Percentiles rank a stretch among this genome's conserved stretches.
Conservation (phyloP, 2,888 invertebrate genomes). For the Sepiola atlantica region DNA sequence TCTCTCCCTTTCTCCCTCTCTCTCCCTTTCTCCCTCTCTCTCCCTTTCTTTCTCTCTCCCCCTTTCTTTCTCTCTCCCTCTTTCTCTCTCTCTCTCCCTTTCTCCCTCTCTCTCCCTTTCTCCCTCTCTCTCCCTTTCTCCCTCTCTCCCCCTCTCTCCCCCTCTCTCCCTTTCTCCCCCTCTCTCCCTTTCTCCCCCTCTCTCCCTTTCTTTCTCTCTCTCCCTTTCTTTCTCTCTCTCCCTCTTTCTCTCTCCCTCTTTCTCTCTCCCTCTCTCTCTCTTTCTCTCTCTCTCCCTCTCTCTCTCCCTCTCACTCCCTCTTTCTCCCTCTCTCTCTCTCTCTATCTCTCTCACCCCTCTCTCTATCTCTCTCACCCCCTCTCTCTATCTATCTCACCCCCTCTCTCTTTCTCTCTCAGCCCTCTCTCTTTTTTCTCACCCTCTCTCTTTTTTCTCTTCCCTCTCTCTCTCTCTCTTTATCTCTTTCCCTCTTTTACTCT, state of each 20-base stretch:
- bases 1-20: neutral
- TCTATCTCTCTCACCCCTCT: neutral
- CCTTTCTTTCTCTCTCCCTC: too few relatives aligned
- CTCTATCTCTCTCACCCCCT: neutral
- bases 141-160: neutral
- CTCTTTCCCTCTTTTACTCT: neutral
- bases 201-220: neutral
- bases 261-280: neutral
- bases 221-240: neutral
- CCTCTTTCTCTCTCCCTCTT: neutral
- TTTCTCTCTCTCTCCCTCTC: neutral
- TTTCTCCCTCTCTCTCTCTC: neutral
- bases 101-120: neutral
- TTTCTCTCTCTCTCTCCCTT: neutral
- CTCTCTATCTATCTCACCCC: neutral
- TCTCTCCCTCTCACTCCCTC: neutral
- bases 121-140: neutral
- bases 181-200: neutral
- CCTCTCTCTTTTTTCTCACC: neutral
- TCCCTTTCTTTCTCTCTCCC: neutral
- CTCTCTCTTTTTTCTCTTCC: neutral
- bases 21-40: too few relatives aligned
- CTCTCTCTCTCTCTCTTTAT: neutral
- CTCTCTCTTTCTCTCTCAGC: neutral
- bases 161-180: too few relatives aligned